Conservation (phyloP, 2,797 vertebrate species). For the Schizopygopsis malacanthus region DNA sequence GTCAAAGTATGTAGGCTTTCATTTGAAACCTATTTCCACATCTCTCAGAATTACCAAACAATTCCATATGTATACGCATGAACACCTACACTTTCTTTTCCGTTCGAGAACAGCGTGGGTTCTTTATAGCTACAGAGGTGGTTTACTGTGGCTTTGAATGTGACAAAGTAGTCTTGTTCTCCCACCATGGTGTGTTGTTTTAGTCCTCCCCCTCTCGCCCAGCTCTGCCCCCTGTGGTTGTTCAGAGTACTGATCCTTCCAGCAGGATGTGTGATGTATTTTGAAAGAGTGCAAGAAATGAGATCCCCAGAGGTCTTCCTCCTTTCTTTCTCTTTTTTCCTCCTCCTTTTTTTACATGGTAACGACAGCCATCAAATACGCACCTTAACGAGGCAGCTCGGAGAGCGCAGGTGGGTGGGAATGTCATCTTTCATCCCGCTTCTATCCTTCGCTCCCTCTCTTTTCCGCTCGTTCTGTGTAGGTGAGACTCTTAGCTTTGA, state of each 20-base stretch:
- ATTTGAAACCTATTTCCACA: slow-evolving; percentile 2
- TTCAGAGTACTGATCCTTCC: slow-evolving; percentile 36
- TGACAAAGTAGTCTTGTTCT: slow-evolving; percentile 4
- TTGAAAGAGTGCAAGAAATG: slow-evolving; percentile 65
- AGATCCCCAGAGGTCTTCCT: slow-evolving; percentile 52
- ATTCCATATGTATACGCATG: not conserved
- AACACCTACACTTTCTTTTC: slow-evolving; percentile 24
- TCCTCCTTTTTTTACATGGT: slow-evolving; percentile 39
- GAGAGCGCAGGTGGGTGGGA: slow-evolving; percentile 67
- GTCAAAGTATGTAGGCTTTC: not conserved
- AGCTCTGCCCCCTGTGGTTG: slow-evolving; percentile 35
- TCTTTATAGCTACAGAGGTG: slow-evolving; percentile 12
- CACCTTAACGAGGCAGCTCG: slow-evolving; percentile 65
- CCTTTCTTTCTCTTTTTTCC: slow-evolving; percentile 48
- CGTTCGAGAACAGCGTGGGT: slow-evolving; percentile 32
- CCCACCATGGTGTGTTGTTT: not conserved
- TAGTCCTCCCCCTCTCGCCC: not conserved
- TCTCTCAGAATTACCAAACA: not conserved
- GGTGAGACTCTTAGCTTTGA: slow-evolving; percentile 56
- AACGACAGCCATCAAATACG: slow-evolving; percentile 67
- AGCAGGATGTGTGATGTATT: slow-evolving; percentile 44
- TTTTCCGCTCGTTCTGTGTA: slow-evolving; percentile 55
- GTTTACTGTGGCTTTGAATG: slow-evolving; percentile 13
- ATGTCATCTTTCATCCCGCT: slow-evolving; percentile 76
- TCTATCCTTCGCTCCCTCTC: slow-evolving; percentile 33